Percentiles rank a stretch among this genome's conserved stretches.
Evolutionary conservation across 1,140 invertebrate species (phyloP).

Genomic region (Telenomus remus): DNA sequence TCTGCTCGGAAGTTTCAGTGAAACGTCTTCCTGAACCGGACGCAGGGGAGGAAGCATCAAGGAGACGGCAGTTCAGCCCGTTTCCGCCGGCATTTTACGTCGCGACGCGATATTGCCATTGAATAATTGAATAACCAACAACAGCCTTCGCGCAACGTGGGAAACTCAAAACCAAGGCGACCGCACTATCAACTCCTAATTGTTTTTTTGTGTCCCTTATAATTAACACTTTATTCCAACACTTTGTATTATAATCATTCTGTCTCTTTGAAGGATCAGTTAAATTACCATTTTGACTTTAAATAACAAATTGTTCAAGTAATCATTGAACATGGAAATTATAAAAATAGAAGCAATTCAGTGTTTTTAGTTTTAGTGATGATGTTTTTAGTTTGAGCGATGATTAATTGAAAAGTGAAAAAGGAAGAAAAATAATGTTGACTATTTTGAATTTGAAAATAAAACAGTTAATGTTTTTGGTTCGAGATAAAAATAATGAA

Average conservation of each 20-base stretch:
- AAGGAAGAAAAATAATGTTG: too few relatives aligned
- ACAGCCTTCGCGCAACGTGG: slow-evolving; percentile 48
- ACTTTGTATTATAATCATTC: too few relatives aligned
- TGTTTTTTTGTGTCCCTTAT: slow-evolving; percentile 45
- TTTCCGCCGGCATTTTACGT: slow-evolving; percentile 53
- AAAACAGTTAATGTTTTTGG: neutral
- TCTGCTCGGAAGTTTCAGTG: slow-evolving; percentile 56
- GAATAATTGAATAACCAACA: slow-evolving; percentile 54
- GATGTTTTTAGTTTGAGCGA: too few relatives aligned
- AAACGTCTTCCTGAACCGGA: slow-evolving; percentile 17
- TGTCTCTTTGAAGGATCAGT: too few relatives aligned
- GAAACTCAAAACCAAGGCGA: slow-evolving; percentile 43
- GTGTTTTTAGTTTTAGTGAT: too few relatives aligned
- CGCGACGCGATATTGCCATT: slow-evolving; percentile 53
- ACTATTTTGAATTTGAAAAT: too few relatives aligned
- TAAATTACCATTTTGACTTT: too few relatives aligned
- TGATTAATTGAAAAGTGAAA: too few relatives aligned
- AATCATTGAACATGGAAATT: too few relatives aligned
- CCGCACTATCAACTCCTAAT: slow-evolving; percentile 30
- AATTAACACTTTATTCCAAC: slow-evolving; percentile 32
- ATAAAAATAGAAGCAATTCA: too few relatives aligned
- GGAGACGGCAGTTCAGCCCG: slow-evolving; percentile 20
- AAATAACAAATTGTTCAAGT: neutral
- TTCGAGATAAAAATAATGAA: neutral
- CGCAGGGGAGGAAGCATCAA: neutral